Conservation (phyloP, 1,140 invertebrate genomes). For the Drosophila miranda region DNA sequence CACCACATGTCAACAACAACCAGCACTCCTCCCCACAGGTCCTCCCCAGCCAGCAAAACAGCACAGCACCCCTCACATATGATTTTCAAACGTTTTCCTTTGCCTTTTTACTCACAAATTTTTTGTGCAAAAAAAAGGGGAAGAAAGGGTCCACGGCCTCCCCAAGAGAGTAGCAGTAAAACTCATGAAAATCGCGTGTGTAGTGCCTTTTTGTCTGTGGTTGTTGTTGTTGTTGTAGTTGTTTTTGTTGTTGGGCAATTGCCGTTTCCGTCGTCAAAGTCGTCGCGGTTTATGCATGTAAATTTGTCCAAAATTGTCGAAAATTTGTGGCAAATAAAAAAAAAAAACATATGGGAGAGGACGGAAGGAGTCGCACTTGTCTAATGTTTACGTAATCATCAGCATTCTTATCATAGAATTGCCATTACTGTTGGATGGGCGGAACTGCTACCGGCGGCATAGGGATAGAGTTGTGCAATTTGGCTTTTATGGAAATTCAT, state of each 20-base stretch:
- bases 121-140: slow-evolving; percentile 48
- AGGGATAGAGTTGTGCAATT: slow-evolving; percentile 22
- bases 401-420: slow-evolving; percentile 66
- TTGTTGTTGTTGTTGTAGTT: too few relatives aligned
- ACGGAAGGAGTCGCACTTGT: slow-evolving; percentile 54
- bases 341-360: slow-evolving; percentile 33
- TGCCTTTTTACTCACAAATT: slow-evolving; percentile 27
- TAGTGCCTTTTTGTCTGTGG: slow-evolving; percentile 45
- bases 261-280: slow-evolving; percentile 61
- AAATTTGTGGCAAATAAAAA: slow-evolving; percentile 77
- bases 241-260: slow-evolving; percentile 70
- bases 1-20: slow-evolving; percentile 72
- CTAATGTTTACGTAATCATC: slow-evolving; percentile 71
- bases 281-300: slow-evolving; percentile 71
- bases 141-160: slow-evolving; percentile 57
- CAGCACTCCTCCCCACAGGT: slow-evolving; percentile 25
- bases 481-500: slow-evolving; percentile 49
- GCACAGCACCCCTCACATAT: slow-evolving; percentile 48
- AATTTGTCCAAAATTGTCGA: slow-evolving; percentile 80
- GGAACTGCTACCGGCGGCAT: slow-evolving; percentile 16
- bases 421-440: slow-evolving; percentile 33
- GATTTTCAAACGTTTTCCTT: slow-evolving; percentile 68
- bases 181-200: slow-evolving; percentile 61
- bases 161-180: slow-evolving; percentile 34
- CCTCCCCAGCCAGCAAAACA: slow-evolving; percentile 3